Evolutionary conservation across 2,797 vertebrate species (phyloP).

Genomic region (Heteromormyrus szaboi): DNA sequence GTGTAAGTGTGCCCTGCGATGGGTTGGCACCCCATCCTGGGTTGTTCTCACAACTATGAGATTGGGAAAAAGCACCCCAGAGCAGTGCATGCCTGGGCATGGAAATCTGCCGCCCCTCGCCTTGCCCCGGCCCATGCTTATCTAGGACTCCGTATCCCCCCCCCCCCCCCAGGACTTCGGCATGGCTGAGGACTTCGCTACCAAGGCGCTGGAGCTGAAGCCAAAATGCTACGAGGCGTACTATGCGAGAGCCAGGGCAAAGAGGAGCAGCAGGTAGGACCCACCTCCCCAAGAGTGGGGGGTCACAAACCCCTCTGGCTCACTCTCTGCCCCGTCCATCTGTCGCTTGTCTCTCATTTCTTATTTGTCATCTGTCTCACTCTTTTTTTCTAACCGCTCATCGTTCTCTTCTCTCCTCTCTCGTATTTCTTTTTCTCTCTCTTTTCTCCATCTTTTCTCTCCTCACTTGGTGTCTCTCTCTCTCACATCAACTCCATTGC

Average conservation of each 20-base stretch:
- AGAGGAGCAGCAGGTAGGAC: constrained; percentile 91
- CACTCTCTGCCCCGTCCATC: background rate
- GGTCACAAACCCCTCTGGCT: background rate
- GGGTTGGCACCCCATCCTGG: background rate
- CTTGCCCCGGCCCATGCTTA: background rate
- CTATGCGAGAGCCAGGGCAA: constrained; percentile 91
- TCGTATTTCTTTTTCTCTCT: background rate
- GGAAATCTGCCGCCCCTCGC: background rate
- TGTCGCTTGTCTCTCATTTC: background rate
- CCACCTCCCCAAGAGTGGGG: background rate
- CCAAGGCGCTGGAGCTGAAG: constrained; percentile 91
- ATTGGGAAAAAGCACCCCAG: background rate
- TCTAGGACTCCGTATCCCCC: background rate
- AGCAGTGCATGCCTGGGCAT: background rate
- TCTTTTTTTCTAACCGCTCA: background rate
- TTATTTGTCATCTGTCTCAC: background rate
- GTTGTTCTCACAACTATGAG: background rate
- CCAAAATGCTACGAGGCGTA: constrained; percentile 91
- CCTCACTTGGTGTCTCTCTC: background rate
- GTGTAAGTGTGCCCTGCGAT: background rate
- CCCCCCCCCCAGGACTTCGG: constrained; percentile 78
- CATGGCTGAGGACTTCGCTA: constrained; percentile 95
- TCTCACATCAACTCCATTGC: background rate
- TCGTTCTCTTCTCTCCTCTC: background rate
- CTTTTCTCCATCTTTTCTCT: background rate